Evolutionary conservation across 2,888 invertebrate genomes (phyloP).

Genomic region (Tiliacea aurago): DNA sequence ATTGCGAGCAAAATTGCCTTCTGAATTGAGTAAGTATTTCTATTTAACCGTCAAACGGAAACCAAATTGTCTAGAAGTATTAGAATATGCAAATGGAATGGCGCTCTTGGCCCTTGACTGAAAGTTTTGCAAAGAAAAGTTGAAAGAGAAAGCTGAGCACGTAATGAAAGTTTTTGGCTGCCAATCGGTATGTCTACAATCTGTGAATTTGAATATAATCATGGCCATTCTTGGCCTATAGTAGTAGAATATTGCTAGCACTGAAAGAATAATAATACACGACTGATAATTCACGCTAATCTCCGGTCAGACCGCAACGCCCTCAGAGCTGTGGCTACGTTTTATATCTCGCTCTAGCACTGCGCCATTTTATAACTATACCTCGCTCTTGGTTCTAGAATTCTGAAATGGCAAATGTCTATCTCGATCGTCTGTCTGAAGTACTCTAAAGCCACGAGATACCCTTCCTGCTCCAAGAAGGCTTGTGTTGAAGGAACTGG

Average conservation of each 20-base stretch:
- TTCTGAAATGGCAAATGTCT: slow-evolving; percentile 67
- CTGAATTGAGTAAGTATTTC: slow-evolving; percentile 44
- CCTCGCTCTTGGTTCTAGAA: slow-evolving; percentile 59
- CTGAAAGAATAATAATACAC: slow-evolving; percentile 50
- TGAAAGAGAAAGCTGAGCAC: slow-evolving; percentile 9
- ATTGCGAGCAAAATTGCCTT: slow-evolving; percentile 46
- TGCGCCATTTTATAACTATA: slow-evolving; percentile 28
- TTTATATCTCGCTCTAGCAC: slow-evolving; percentile 49
- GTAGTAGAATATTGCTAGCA: slow-evolving; percentile 27
- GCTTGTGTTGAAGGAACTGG: slow-evolving; percentile 25
- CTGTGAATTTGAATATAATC: slow-evolving; percentile 28
- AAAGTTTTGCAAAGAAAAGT: slow-evolving; percentile 49
- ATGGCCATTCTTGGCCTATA: neutral
- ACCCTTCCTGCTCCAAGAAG: slow-evolving; percentile 41
- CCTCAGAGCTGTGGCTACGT: slow-evolving; percentile 57
- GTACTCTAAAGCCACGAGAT: slow-evolving; percentile 57
- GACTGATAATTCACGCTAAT: slow-evolving; percentile 71
- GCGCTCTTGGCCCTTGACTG: slow-evolving; percentile 34
- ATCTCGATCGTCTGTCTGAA: slow-evolving; percentile 60
- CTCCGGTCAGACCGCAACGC: slow-evolving; percentile 68
- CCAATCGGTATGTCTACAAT: slow-evolving; percentile 15
- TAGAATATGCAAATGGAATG: slow-evolving; percentile 58
- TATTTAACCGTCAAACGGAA: slow-evolving; percentile 37
- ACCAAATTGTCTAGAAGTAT: slow-evolving; percentile 40
- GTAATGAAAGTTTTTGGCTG: slow-evolving; percentile 8